Evolutionary conservation across 1,140 invertebrate genomes (phyloP).

Genomic region (Drosophila kepulauana): DNA sequence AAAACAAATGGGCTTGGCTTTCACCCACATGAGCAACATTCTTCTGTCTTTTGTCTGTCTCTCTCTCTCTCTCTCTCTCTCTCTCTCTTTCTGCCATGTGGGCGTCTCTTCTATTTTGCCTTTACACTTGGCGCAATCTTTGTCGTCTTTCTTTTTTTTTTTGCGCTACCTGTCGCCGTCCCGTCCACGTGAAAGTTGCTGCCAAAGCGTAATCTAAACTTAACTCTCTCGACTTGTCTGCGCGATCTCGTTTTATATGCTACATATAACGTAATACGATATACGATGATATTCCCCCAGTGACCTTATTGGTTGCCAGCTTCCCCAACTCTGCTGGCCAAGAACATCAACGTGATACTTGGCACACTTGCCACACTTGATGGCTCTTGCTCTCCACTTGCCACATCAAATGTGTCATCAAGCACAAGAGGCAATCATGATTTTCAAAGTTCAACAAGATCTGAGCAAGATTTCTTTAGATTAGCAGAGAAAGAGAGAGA

Average conservation of each 20-base stretch:
- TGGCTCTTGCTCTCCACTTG: background rate
- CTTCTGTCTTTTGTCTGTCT: conserved; percentile 6
- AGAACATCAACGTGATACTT: background rate
- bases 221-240: background rate
- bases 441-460: no score
- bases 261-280: conserved; percentile 14
- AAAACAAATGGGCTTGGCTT: conserved; percentile 46
- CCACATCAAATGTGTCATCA: background rate
- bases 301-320: conserved; percentile 1
- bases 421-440: no score
- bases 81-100: conserved; percentile 9
- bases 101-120: conserved; percentile 19
- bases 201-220: conserved; percentile 6
- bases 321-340: background rate
- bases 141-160: conserved; percentile 1
- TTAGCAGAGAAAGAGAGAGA: no score
- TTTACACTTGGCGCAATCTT: conserved; percentile 13
- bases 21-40: conserved; percentile 51
- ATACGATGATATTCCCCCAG: background rate
- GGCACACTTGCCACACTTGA: background rate
- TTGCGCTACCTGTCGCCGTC: conserved; percentile 30
- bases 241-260: conserved; percentile 6
- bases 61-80: background rate
- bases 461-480: no score
- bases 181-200: conserved; percentile 32